phyloP scores from a whole-genome alignment of 30 jellyfish, hydroid and myxozoan genomes.

The Turritopsis dohrnii region DNA sequence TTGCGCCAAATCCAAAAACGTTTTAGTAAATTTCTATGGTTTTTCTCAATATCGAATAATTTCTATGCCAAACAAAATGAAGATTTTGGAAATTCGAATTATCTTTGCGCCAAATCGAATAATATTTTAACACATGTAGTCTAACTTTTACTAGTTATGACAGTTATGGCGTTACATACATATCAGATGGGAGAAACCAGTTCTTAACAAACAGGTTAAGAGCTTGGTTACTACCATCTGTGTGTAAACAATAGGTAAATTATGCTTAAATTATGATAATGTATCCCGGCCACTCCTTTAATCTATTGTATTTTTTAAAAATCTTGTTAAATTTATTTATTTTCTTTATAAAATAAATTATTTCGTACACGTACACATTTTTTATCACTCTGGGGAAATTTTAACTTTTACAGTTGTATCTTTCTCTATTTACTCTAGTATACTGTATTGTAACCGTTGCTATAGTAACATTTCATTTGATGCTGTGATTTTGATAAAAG shows the following conservation, averaged over 20 bases:
- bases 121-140: too few species aligned
- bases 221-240: slow-evolving; percentile 11
- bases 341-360: too few species aligned
- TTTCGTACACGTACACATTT: neutral
- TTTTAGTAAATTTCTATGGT: too few species aligned
- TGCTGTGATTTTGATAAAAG: neutral
- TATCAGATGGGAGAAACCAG: slow-evolving; percentile 20
- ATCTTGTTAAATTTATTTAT: neutral
- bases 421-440: neutral
- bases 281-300: neutral
- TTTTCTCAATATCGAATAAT: too few species aligned
- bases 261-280: neutral
- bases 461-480: neutral
- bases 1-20: too few species aligned
- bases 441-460: neutral
- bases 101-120: too few species aligned
- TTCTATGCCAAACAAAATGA: too few species aligned
- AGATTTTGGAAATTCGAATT: too few species aligned
- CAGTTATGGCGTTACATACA: too few species aligned
- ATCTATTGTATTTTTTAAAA: neutral
- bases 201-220: slow-evolving; percentile 7
- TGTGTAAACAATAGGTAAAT: slow-evolving; percentile 6
- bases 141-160: too few species aligned
- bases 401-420: neutral
- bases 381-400: neutral